Base-by-base conservation (phyloP, 2,888 invertebrate species). In the Smittia aterrima region DNA sequence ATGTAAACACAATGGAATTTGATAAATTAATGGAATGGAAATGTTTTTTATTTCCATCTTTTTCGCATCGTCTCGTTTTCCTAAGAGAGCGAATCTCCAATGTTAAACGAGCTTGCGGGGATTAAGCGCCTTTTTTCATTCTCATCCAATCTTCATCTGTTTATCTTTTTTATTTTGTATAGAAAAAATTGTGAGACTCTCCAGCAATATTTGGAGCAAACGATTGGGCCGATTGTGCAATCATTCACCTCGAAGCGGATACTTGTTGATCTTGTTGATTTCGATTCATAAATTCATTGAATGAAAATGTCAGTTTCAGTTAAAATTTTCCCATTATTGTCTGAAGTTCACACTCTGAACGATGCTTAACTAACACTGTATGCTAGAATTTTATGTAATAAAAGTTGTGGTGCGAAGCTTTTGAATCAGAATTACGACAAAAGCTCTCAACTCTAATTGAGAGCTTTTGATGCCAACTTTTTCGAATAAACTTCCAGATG, bases 221-320 rank as follows among this genome's bases (percentile, higher is more conserved):
- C 85, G 27, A 79, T 92, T 7, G 92, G 92, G 2, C 90, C 90
- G 4, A 83, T 85, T 38, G 80, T 87, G 66, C 74, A 77, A 38
- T 75, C 76, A 1, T 74, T 77, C 38, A 72, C 58, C 25, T 58
- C 58, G 7, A 70, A 54, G 53, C 58, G 62, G 6, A 38, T 62
- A 20, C 18, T 24, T 38, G 72, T 72, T n/a, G 40, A 72, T 54
- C 20, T 71, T 27, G 54, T 54, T 58, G 11, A 11, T 6, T 47
- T n/a, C 53, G 53, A 47, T 4, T 47, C 53, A 47, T 47, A 11
- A 13, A 47, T 4, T n/a, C 2, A 3, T n/a, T 47, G 18, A 47
- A 13, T 47, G 11, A 47, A 47, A 16, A 47, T 47, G 2, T 18
- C 18, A 16, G 53, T 4, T 47, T 38, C 11, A 38, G 38, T n/a